Evolutionary conservation across 2,113 vertebrate species (phyloP).

Genomic region (Nothocercus nigrocapillus): DNA sequence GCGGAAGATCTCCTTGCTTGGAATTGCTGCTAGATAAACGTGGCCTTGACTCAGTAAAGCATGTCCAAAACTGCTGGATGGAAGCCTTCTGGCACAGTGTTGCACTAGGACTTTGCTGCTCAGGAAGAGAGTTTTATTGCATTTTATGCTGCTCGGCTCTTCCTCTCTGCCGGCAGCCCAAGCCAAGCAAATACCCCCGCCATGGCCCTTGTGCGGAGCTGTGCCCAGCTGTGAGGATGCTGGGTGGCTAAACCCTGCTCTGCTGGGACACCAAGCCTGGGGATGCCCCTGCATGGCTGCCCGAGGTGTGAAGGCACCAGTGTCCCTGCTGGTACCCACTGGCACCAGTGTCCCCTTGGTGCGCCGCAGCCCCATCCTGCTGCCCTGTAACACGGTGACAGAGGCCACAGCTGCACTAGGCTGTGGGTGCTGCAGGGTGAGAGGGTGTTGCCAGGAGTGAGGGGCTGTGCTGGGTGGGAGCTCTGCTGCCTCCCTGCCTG

Average conservation of each 20-base stretch:
- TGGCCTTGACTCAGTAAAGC: not conserved
- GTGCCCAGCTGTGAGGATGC: not conserved
- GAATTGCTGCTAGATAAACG: not conserved
- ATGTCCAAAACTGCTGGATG: not conserved
- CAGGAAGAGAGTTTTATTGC: not conserved
- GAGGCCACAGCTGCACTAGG: not conserved
- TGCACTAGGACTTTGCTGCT: not conserved
- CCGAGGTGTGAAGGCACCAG: not conserved
- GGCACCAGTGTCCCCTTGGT: rapidly evolving
- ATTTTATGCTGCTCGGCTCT: not conserved
- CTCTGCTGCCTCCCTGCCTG: too few relatives aligned
- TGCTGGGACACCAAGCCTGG: rapidly evolving
- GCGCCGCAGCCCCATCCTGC: rapidly evolving
- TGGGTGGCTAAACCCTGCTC: rapidly evolving
- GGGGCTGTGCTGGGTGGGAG: not conserved
- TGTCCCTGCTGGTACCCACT: not conserved
- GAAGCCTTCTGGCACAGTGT: not conserved
- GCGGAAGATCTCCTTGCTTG: not conserved
- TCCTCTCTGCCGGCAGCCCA: not conserved
- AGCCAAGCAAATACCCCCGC: not conserved
- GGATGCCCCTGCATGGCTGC: not conserved
- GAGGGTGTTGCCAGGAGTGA: not conserved
- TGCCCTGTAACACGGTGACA: not conserved
- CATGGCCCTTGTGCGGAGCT: rapidly evolving
- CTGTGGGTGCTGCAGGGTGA: not conserved